Evolutionary conservation across 2,888 invertebrate genomes (phyloP), one percentile per base, ranked within the genome.

Genomic region (Ectropis crepuscularia): DNA sequence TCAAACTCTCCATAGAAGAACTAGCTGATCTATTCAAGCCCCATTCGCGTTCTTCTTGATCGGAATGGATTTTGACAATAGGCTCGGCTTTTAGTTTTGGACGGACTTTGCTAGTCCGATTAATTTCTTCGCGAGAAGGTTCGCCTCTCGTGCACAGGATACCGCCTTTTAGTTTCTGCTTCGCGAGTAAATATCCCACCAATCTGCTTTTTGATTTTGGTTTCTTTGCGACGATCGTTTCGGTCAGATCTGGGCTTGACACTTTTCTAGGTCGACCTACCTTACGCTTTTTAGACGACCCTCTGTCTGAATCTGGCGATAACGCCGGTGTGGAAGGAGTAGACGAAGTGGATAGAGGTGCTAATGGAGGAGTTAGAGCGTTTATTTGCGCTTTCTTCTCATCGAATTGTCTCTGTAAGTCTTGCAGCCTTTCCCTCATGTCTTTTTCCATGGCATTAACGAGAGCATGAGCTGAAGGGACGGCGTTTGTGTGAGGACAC

Each of bases 321-420:
- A 90, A 76, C 37, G 90, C 92, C 6, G 92, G 91, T 1, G 91
- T 88, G 6, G 88, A 85, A 4, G 93, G 90, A 0, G 94, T 87
- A 0, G 89, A 79, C 0, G 93, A 90, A 0, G 92, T 85, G 0
- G 89, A 84, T 49, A 86, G 70, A 0, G 84, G 70, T 5, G 87
- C 86, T 63, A 94, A 89, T 65, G 94, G 94, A 0, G 95, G 95
- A 28, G 94, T 94, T 47, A 96, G 89, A 70, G 95, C 96, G 67
- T 95, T 95, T n/a, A 98, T 88, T 84, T 98, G 97, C 39, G 95
- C 95, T 79, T 97, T 96, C 80, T 97, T 97, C 81, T 98, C 97
- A 68, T 95, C 95, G 79, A 97, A 96, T 78, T 96, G 95, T 37
- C 96, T 93, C 77, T 97, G 96, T 38, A 98, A 92, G 57, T 97